phyloP scores from a whole-genome alignment of 1,140 invertebrate genomes.

The Neodiprion pinetum region DNA sequence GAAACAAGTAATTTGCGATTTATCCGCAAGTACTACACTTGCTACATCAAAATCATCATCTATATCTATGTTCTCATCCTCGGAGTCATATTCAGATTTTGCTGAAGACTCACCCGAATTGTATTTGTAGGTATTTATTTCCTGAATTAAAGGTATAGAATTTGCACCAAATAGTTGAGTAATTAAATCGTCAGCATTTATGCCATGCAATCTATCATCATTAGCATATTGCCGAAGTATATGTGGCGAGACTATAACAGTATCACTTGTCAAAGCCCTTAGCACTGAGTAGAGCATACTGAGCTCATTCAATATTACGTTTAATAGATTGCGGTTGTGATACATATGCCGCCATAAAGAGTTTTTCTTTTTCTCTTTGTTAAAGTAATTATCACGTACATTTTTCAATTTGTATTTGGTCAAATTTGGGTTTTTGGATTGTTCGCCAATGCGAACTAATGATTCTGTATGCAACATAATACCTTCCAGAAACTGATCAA shows the following conservation, averaged over 20 bases:
- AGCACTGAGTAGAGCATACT: neutral
- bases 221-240: neutral
- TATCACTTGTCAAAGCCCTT: neutral
- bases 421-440: conserved; percentile 69
- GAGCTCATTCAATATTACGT: neutral
- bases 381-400: neutral
- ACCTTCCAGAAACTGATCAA: conserved; percentile 89
- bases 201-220: neutral
- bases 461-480: conserved; percentile 56
- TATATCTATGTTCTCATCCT: neutral
- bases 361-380: neutral
- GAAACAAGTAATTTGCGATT: neutral
- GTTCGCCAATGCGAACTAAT: conserved; percentile 77
- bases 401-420: conserved; percentile 52
- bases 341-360: neutral
- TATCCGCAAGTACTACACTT: neutral
- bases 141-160: neutral
- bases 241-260: neutral
- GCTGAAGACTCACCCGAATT: neutral
- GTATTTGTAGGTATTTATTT: neutral
- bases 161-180: neutral
- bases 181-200: neutral
- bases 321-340: neutral
- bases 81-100: neutral
- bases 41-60: neutral